Base-by-base conservation (phyloP, 2,888 invertebrate species). In the Dynastes tityus region DNA sequence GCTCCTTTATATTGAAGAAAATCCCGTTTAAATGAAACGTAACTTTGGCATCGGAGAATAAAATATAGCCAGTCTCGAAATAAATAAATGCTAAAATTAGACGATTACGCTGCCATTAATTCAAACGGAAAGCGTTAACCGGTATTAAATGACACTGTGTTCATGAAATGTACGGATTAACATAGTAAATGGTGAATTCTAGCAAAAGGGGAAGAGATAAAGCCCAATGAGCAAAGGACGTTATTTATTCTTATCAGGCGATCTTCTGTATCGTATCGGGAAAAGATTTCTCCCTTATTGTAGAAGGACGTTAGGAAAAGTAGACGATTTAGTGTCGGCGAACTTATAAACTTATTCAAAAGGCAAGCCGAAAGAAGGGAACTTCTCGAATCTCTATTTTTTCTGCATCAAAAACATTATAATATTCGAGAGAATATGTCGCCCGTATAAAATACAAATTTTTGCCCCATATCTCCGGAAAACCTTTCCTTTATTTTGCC, bases 231-330 rank as follows among this genome's bases (percentile, higher is more conserved):
- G 83, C 83, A 45, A 11, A 45, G 84, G 83, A 83, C 85, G 85
- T 87, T 87, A 87, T 87, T 88, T 87, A 87, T 87, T 86, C 87
- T 87, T 87, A 87, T 87, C 87, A 85, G 84, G 83, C 81, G 84
- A 84, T 87, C 87, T 86, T 86, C 85, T 84, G 86, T 83, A 85
- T 84, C 83, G 84, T 84, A 86, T 86, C 84, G 85, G 83, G 83
- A 84, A 84, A 86, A 85, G 53, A 53, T 55, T 55, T n/a, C 16
- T 85, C 80, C 82, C 81, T 81, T 85, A 85, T 84, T 83, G 81
- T 83, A 45, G 45, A 83, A 83, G 85, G 85, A 85, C 85, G 71
- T 85, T 85, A 40, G 67, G 45, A 86, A 86, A 84, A 86, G 83
- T 80, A 80, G 82, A 84, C 84, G 84, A 84, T 85, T 84, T 83